These are phyloP conservation scores for Cricetomys ansorgei DNA, from an alignment of 2,113 vertebrate genomes.

Conservation along the genomic window DNA sequence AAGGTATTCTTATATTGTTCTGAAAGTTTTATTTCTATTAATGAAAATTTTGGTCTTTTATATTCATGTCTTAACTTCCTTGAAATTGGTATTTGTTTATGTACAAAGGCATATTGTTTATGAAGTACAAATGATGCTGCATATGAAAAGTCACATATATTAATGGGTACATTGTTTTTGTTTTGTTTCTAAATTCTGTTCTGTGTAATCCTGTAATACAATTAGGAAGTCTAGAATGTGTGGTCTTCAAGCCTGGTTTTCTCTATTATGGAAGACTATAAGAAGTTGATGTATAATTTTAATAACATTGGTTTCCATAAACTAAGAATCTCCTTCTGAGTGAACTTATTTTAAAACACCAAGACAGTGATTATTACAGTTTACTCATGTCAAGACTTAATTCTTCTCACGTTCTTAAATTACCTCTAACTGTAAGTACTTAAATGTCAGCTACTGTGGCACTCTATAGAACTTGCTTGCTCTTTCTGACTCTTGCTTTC, in stretches of 20 bases:
- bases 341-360: not conserved
- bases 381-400: not conserved
- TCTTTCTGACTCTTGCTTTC: not conserved
- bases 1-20: not conserved
- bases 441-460: not conserved
- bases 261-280: not conserved
- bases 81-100: not conserved
- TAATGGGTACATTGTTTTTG: not conserved
- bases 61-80: not conserved
- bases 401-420: not conserved
- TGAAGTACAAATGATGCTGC: not conserved
- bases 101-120: not conserved
- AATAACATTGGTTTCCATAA: not conserved
- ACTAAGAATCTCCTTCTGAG: not conserved
- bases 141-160: not conserved
- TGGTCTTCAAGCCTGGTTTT: not conserved
- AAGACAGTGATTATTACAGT: not conserved
- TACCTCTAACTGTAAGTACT: not conserved
- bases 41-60: constrained; percentile 7
- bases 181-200: constrained; percentile 9
- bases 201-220: not conserved
- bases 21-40: constrained; percentile 38
- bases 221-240: not conserved
- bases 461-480: too few relatives aligned
- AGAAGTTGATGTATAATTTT: constrained; percentile 5